Evolutionary conservation across 2,113 vertebrate species (phyloP).

Genomic region (Pandion haliaetus): DNA sequence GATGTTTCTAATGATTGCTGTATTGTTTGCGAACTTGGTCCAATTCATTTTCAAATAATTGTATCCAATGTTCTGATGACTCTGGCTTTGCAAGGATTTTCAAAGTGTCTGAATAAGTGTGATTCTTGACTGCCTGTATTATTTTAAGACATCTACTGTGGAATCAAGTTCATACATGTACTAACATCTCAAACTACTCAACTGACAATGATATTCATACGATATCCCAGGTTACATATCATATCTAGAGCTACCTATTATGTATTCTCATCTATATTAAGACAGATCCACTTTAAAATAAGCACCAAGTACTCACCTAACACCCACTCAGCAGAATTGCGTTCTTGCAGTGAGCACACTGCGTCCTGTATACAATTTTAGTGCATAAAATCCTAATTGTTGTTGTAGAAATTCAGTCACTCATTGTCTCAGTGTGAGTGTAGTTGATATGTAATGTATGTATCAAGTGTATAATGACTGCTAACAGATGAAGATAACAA

Average conservation of each 20-base stretch:
- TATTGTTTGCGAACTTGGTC: neutral
- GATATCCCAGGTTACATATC: neutral
- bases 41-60: neutral
- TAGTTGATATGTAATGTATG: neutral
- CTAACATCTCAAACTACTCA: neutral
- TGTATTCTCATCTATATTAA: neutral
- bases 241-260: neutral
- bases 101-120: neutral
- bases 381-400: neutral
- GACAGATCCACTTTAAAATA: neutral
- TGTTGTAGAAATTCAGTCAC: neutral
- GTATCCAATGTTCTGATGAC: neutral
- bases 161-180: neutral
- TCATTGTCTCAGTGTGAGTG: neutral
- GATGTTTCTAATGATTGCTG: neutral
- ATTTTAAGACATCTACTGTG: neutral
- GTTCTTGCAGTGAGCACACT: neutral
- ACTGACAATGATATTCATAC: neutral
- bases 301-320: neutral
- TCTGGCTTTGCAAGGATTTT: neutral
- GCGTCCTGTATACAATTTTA: neutral
- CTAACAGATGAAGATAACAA: neutral
- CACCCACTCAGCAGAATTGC: neutral
- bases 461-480: neutral
- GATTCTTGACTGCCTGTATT: neutral